Conservation (phyloP, 2,113 vertebrate species). For the Poicephalus gulielmi region DNA sequence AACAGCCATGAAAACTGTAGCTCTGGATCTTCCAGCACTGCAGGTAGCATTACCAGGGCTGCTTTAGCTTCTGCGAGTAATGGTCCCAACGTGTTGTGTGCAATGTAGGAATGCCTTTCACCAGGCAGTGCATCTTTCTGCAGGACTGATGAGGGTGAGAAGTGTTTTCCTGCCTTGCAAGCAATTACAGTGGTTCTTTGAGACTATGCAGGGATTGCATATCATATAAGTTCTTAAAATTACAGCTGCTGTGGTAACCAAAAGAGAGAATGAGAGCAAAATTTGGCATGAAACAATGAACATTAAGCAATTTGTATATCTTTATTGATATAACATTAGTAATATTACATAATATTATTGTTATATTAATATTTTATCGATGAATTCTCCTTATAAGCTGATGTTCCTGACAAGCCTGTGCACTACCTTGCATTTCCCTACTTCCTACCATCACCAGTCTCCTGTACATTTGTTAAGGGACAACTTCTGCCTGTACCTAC, state of each 20-base stretch:
- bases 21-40: background rate
- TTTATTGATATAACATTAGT: background rate
- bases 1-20: background rate
- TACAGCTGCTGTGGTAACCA: background rate
- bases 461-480: background rate
- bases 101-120: background rate
- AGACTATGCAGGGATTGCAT: background rate
- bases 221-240: background rate
- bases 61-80: background rate
- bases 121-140: background rate
- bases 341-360: background rate
- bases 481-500: background rate
- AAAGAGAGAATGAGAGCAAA: background rate
- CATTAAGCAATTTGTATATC: background rate
- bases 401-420: background rate
- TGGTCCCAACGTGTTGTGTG: background rate
- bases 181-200: background rate
- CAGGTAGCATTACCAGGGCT: background rate
- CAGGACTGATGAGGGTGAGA: background rate
- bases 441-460: background rate
- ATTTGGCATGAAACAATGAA: background rate
- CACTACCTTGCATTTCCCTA: background rate
- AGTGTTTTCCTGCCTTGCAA: background rate
- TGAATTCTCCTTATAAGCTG: background rate
- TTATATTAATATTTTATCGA: background rate